Percentiles rank a stretch among this genome's conserved stretches.
phyloP scores from a whole-genome alignment of 2,888 invertebrate genomes.

The Catocala sponsa region DNA sequence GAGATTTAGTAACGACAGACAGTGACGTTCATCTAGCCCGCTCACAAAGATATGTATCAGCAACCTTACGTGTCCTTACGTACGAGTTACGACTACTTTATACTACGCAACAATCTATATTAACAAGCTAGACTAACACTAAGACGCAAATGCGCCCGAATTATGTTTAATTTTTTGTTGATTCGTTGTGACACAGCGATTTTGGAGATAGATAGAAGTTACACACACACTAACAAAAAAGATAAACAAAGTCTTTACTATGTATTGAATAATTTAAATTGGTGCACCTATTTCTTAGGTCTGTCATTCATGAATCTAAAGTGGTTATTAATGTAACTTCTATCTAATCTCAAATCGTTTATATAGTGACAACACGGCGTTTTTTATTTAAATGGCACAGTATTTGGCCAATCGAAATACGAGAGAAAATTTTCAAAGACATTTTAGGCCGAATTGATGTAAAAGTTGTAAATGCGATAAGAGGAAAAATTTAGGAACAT shows the following conservation, averaged over 20 bases:
- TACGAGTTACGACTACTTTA: constrained; percentile 47
- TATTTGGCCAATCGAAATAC: constrained; percentile 47
- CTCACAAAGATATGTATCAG: constrained; percentile 66
- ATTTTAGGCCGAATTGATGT: constrained; percentile 50
- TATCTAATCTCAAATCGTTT: constrained; percentile 15
- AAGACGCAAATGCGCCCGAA: constrained; percentile 16
- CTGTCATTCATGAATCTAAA: too few species aligned
- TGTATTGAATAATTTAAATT: too few species aligned
- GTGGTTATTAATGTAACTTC: constrained; percentile 8
- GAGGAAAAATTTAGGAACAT: constrained; percentile 54
- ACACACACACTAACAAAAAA: not conserved
- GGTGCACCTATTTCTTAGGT: too few species aligned
- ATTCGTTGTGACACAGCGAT: constrained; percentile 16
- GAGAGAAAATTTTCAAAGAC: constrained; percentile 27
- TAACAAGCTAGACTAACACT: constrained; percentile 52
- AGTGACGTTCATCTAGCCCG: constrained; percentile 36
- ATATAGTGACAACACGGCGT: constrained; percentile 35
- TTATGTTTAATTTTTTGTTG: constrained; percentile 7
- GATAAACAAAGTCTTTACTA: too few species aligned
- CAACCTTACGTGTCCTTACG: constrained; percentile 50
- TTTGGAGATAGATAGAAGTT: constrained; percentile 6
- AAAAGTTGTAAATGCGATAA: constrained; percentile 22
- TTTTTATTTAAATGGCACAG: constrained; percentile 44
- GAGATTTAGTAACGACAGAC: too few species aligned
- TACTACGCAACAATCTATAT: constrained; percentile 67